phyloP scores from a whole-genome alignment of 1,140 invertebrate species.

The Heliothis subflexa region DNA sequence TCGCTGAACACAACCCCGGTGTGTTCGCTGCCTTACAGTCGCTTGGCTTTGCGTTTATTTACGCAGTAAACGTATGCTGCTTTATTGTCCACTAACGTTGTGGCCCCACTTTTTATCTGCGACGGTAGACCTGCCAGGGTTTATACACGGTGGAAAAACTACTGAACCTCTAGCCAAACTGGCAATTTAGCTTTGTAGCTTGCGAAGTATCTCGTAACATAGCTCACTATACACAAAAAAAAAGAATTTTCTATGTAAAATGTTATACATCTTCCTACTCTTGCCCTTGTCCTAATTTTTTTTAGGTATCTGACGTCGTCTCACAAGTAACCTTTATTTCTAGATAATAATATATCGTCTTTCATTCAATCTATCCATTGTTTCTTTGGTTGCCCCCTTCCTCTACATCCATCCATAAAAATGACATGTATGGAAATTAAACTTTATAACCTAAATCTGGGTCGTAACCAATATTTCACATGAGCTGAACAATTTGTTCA shows the following conservation, averaged over 20 bases:
- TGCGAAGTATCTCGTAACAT: not conserved
- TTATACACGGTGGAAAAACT: constrained; percentile 33
- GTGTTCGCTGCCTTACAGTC: not conserved
- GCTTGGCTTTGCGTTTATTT: constrained; percentile 61
- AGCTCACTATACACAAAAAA: too few species aligned
- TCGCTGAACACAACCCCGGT: not conserved
- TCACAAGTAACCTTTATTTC: too few species aligned
- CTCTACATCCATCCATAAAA: too few species aligned
- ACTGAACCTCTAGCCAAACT: not conserved
- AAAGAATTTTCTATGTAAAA: too few species aligned
- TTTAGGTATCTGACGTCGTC: too few species aligned
- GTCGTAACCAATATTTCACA: not conserved
- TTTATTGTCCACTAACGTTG: constrained; percentile 43
- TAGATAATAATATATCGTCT: too few species aligned
- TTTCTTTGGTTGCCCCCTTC: too few species aligned
- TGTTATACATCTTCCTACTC: too few species aligned
- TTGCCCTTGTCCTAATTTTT: too few species aligned
- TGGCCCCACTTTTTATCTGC: constrained; percentile 31
- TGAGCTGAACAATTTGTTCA: not conserved
- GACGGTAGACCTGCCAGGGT: not conserved
- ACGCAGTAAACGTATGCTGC: constrained; percentile 55
- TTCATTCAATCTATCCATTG: too few species aligned
- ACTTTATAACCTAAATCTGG: too few species aligned
- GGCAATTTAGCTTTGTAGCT: constrained; percentile 16
- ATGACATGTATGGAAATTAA: too few species aligned